A percentile compares a stretch with the other conserved stretches of the same genome.
Conservation (phyloP, 1,140 invertebrate genomes). For the Musca domestica region DNA sequence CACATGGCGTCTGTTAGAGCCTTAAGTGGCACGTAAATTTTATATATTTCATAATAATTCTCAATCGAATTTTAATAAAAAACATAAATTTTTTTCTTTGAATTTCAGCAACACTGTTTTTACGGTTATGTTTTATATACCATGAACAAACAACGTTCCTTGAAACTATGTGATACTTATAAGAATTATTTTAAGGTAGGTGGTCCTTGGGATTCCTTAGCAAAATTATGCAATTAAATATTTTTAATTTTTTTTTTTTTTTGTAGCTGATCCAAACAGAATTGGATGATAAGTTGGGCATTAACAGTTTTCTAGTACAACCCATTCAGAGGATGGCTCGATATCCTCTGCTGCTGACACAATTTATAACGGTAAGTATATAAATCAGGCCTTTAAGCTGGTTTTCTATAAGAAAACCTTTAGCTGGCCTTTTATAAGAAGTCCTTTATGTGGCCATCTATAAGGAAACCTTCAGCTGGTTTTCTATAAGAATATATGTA, state of each 20-base stretch:
- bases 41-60: too few relatives aligned
- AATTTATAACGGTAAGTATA: slow-evolving; percentile 47
- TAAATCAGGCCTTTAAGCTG: too few relatives aligned
- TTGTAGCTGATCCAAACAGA: slow-evolving; percentile 45
- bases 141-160: slow-evolving; percentile 51
- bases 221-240: not conserved
- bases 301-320: slow-evolving; percentile 52
- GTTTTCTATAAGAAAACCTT: too few relatives aligned
- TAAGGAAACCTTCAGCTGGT: too few relatives aligned
- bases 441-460: too few relatives aligned
- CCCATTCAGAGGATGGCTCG: slow-evolving; percentile 51
- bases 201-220: not conserved
- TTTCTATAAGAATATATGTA: too few relatives aligned
- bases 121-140: slow-evolving; percentile 52
- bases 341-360: slow-evolving; percentile 46
- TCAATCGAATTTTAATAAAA: not conserved
- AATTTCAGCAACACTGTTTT: slow-evolving; percentile 43
- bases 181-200: slow-evolving; percentile 51
- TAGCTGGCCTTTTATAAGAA: too few relatives aligned
- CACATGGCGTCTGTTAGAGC: too few relatives aligned
- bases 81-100: not conserved
- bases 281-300: slow-evolving; percentile 50
- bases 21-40: too few relatives aligned
- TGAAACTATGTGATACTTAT: slow-evolving; percentile 49
- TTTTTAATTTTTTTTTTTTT: slow-evolving; percentile 13